Evolutionary conservation across 1,140 invertebrate genomes (phyloP), one percentile per base, ranked within the genome.

Genomic region (Zaprionus ghesquierei): DNA sequence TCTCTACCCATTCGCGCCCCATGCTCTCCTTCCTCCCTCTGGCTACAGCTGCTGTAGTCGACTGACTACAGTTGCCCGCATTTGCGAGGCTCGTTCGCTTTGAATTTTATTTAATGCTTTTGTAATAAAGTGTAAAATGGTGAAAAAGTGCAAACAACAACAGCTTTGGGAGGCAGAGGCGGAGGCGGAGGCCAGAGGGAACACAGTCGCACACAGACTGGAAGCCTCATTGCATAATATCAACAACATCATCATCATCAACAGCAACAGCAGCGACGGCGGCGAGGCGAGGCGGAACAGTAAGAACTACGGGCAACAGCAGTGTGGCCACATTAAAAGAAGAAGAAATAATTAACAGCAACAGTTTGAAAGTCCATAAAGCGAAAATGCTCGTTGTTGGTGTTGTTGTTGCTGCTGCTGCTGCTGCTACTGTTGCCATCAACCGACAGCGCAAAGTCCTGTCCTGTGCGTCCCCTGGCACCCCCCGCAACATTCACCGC

Each of bases 51-150:
- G 44, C 46, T 38, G 55, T 9, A n/a, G n/a, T 46, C 13, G 53
- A 33, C 64, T 44, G 15, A 29, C 41, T 35, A 5, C 49, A 20
- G 41, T 27, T 59, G 74, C 54, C 64, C 60, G 63, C 59, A 65
- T 75, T 81, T 73, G 69, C 68, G 82, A 79, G 79, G 55, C 79
- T 75, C 84, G 76, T 89, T 89, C 84, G 84, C 84, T 89, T 89
- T 89, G 84, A 89, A 89, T 89, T 89, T 89, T 89, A 89, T 89
- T 89, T 89, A 89, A 89, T 89, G 85, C 79, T 84, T 89, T 89
- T 89, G 84, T 89, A 89, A 89, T 89, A 89, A 89, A 89, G 84
- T 89, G 84, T 79, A 89, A 89, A 89, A 89, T 89, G 84, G 76
- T 77, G 79, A 87, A 89, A 89, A 89, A 89, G 85, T 89, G 77